A percentile compares a stretch with the other conserved stretches of the same genome.
Conservation (phyloP, 1,140 invertebrate species). For the Oryctes rhinoceros region DNA sequence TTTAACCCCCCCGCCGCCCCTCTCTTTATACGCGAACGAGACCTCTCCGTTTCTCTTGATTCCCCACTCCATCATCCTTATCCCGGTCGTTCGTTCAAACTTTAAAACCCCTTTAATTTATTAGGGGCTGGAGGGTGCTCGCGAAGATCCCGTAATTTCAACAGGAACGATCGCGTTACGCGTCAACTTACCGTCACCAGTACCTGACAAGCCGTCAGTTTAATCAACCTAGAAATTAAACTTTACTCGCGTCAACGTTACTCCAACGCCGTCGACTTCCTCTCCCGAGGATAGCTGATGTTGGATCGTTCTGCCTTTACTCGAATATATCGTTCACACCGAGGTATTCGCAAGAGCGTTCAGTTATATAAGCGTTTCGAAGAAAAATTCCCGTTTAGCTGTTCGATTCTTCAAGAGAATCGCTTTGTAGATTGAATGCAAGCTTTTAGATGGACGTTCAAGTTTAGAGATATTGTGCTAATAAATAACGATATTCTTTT, state of each 20-base stretch:
- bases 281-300: conserved; percentile 17
- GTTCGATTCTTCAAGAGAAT: too few species aligned
- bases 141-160: conserved; percentile 45
- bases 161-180: conserved; percentile 45
- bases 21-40: background rate
- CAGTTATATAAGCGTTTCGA: too few species aligned
- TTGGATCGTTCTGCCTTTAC: background rate
- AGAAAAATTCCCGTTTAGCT: too few species aligned
- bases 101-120: conserved; percentile 42
- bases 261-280: background rate
- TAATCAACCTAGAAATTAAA: conserved; percentile 44
- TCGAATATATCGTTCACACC: too few species aligned
- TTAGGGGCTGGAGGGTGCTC: conserved; percentile 31
- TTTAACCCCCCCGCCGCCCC: background rate
- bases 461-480: too few species aligned
- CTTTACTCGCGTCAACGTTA: conserved; percentile 40
- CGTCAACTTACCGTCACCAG: conserved; percentile 47
- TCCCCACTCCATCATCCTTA: background rate
- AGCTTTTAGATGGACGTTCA: background rate
- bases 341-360: too few species aligned
- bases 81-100: background rate
- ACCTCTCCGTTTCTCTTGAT: background rate
- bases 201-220: conserved; percentile 43
- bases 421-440: background rate
- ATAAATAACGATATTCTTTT: too few species aligned